Evolutionary conservation across 2,888 invertebrate species (phyloP), one percentile per base, ranked within the genome.

Genomic region (Drosophila melanosoma): DNA sequence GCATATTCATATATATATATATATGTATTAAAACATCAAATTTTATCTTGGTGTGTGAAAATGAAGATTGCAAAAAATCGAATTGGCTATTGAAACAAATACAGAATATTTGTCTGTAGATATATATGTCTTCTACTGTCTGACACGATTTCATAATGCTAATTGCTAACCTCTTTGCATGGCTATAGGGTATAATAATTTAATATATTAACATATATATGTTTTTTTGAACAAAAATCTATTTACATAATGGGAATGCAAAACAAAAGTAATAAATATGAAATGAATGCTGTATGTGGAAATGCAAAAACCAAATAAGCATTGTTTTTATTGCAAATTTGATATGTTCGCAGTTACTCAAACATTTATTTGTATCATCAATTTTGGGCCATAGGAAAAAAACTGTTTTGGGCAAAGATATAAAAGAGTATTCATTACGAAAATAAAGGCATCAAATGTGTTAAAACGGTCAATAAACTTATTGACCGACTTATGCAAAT

Each of bases 401-500:
- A 69, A 58, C 57, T 8, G 11, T 2, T 2, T 26, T 36, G 17
- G 36, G 52, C 61, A 60, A 69, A 68, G 29, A 68, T 69, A 62
- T 56, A 38, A 69, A 59, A 70, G 26, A 71, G 68, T 69, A 73
- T 72, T 77, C 54, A 73, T 81, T 79, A 69, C 71, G 73, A 80
- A 80, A 67, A 66, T 73, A 48, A 56, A 74, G 64, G 72, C 73
- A 69, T 74, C 54, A 80, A 80, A 76, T 69, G 67, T 75, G 69
- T 62, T 72, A 76, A 80, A 75, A 71, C 87, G 87, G 89, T 87
- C 87, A 87, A 87, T 89, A 87, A 87, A 87, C 87, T 85, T 87
- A 87, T 85, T 89, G 87, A 83, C 83, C 87, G 87, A 86, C 72
- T 80, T 86, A 75, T 65, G 60, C 69, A 66, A 69, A 61, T 66